Evolutionary conservation across 2,797 vertebrate genomes (phyloP).

Genomic region (Pseudomugil gertrudae): DNA sequence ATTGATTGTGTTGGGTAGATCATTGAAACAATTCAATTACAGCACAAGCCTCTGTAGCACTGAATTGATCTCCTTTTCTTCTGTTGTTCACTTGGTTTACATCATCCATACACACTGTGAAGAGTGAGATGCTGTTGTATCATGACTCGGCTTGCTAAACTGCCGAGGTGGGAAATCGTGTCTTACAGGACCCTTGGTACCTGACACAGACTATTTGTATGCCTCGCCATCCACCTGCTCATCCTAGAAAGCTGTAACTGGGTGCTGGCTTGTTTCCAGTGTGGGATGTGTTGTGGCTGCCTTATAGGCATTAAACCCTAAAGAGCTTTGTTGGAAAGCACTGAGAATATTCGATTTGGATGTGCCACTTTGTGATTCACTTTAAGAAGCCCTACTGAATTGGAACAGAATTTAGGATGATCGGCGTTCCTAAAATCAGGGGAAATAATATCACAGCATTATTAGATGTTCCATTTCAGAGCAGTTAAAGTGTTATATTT

Average conservation of each 20-base stretch:
- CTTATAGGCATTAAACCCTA: constrained; percentile 70
- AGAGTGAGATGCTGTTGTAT: constrained; percentile 7
- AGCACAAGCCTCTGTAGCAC: constrained; percentile 49
- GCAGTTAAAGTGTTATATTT: constrained; percentile 17
- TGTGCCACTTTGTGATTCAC: constrained; percentile 72
- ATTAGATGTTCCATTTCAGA: constrained; percentile 35
- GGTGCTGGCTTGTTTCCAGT: constrained; percentile 61
- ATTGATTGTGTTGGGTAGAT: constrained; percentile 59
- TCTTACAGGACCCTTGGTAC: constrained; percentile 41
- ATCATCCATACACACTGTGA: constrained; percentile 46
- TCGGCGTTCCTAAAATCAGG: constrained; percentile 48
- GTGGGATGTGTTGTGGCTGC: constrained; percentile 50
- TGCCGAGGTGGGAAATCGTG: constrained; percentile 30
- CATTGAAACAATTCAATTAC: constrained; percentile 77
- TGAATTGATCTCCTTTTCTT: constrained; percentile 50
- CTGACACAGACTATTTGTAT: constrained; percentile 57
- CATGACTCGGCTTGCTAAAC: constrained; percentile 26
- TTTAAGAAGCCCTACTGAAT: constrained; percentile 60
- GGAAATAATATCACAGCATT: constrained; percentile 46
- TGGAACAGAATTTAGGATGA: constrained; percentile 56
- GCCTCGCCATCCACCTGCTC: constrained; percentile 57
- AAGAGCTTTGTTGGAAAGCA: constrained; percentile 77
- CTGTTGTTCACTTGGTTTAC: constrained; percentile 48
- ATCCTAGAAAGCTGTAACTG: constrained; percentile 52
- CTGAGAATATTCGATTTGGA: constrained; percentile 66